Percentiles rank a stretch among this genome's conserved stretches.
phyloP scores from a whole-genome alignment of 2,888 invertebrate genomes.

The Caenorhabditis doughertyi region DNA sequence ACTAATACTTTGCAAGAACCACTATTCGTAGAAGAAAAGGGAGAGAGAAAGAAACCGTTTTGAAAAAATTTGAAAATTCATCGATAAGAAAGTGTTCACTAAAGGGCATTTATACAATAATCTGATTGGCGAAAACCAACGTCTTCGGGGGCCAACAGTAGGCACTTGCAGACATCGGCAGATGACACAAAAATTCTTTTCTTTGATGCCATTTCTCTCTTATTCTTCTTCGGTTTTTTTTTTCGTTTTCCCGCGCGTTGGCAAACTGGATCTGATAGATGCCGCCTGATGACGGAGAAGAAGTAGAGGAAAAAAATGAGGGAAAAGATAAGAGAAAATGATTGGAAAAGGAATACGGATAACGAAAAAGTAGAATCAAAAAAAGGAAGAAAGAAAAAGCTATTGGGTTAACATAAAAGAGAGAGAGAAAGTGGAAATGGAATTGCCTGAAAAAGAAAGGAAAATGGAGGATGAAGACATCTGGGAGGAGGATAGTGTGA shows the following conservation, averaged over 20 bases:
- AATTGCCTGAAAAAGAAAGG: not conserved
- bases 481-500: conserved; percentile 1
- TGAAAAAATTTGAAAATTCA: not conserved
- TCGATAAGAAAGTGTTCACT: not conserved
- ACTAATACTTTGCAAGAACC: not conserved
- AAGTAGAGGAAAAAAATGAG: conserved; percentile 15
- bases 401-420: conserved; percentile 5
- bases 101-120: conserved; percentile 15
- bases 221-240: conserved; percentile 34
- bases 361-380: conserved; percentile 9
- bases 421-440: conserved; percentile 23
- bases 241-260: conserved; percentile 42
- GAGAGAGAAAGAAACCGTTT: not conserved
- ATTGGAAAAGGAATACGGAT: conserved; percentile 20
- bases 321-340: conserved; percentile 18
- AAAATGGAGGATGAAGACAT: not conserved
- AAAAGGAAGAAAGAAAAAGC: not conserved
- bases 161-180: conserved; percentile 19
- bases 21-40: not conserved
- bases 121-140: not conserved
- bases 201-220: conserved; percentile 26
- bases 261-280: conserved; percentile 47
- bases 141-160: conserved; percentile 15
- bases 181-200: conserved; percentile 42
- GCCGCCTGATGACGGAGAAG: conserved; percentile 30